Evolutionary conservation across 2,113 vertebrate species (phyloP), one percentile per base, ranked within the genome.

Genomic region (Calyptommatus sinebrachiatus): DNA sequence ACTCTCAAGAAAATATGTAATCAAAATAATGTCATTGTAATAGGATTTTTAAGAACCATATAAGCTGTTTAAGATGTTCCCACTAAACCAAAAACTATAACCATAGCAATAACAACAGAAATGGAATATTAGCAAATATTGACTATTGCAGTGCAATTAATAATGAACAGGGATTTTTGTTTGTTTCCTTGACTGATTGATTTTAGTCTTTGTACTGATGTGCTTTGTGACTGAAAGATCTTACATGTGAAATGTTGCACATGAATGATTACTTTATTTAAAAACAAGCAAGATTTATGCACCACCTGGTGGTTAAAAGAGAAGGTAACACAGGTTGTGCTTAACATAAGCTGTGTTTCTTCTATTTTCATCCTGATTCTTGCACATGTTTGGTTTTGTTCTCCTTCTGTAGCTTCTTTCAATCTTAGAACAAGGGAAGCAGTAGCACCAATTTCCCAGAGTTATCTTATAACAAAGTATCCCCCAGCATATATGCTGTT

Each of bases 241-340:
- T 71, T 53, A 62, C 3, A 41, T 69, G 45, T 62, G 82, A 61
- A 45, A 61, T 72, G 46, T 46, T 65, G 31, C 0, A 3, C 0
- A 2, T 41, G 8, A 53, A 26, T 68, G 2, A 76, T 57, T 46
- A n/a, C 20, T 82, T 8, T 26, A 6, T 87, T 28, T 71, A 18
- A 9, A 3, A 72, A 50, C 20, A 29, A 10, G 68, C 71, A 68
- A 84, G 80, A 5, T 16, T 80, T 75, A 85, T 63, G 1, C 61
- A 83, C 77, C 62, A 77, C 71, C 74, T 90, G 61, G 71, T 83
- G 77, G 28, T 71, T 86, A 83, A 74, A 41, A 79, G 20, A 79
- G 48, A 18, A 73, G 65, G 20, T 62, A 57, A 16, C 53, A 57
- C 53, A 57, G 76, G 1, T 80, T 2, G 48, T 74, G n/a, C 9